Conservation (phyloP, 2,888 invertebrate species). For the Conops quadrifasciatus region DNA sequence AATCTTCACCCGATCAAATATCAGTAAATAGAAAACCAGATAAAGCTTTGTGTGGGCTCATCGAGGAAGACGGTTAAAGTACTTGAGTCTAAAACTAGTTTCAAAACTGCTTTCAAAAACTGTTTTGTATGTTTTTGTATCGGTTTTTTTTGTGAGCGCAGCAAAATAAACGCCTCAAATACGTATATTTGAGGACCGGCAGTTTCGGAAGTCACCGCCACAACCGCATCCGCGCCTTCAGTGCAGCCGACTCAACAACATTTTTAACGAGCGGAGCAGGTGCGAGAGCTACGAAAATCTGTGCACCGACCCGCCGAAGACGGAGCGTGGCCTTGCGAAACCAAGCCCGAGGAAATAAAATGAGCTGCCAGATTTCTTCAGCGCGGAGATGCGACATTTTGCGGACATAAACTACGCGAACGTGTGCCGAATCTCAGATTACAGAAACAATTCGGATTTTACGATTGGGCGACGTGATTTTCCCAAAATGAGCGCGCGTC, state of each 20-base stretch:
- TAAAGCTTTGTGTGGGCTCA: no score
- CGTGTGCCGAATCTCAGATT: conserved; percentile 19
- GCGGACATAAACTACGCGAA: conserved; percentile 18
- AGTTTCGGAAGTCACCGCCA: conserved; percentile 19
- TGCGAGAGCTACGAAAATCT: conserved; percentile 55
- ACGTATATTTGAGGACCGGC: no score
- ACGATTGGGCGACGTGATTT: conserved; percentile 30
- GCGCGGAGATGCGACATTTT: no score
- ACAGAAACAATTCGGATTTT: conserved; percentile 19
- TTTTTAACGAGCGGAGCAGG: conserved; percentile 49
- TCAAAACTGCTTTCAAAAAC: neutral
- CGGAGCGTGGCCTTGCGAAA: neutral
- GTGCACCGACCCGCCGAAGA: conserved; percentile 29
- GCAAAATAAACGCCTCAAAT: no score
- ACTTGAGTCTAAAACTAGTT: no score
- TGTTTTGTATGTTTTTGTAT: neutral
- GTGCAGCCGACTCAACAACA: conserved; percentile 30
- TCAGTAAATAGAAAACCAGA: no score
- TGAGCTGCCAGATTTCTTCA: conserved; percentile 14
- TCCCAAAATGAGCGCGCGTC: neutral
- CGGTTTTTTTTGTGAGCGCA: neutral
- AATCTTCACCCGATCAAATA: no score
- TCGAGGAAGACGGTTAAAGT: no score
- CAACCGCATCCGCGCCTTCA: conserved; percentile 23
- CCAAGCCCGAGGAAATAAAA: conserved; percentile 28